phyloP scores from a whole-genome alignment of 64 coral and sea anemone genomes.

The Actinia equina region DNA sequence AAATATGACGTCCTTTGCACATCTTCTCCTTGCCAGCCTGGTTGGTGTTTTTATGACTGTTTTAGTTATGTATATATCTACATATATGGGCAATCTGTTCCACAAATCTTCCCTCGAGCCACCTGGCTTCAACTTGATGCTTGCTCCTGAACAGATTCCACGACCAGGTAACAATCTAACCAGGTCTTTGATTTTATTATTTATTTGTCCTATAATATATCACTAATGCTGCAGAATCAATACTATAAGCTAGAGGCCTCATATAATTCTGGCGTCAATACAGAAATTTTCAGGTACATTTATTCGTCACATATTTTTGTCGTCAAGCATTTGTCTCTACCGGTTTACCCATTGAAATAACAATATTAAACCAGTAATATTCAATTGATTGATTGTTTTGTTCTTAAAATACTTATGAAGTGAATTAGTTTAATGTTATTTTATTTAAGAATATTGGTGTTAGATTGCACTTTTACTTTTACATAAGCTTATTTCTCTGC shows the following conservation, averaged over 20 bases:
- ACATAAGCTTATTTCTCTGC: too few relatives aligned
- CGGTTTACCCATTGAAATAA: background rate
- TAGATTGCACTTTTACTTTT: background rate
- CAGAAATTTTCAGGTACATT: background rate
- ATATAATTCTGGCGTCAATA: background rate
- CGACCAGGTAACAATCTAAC: background rate
- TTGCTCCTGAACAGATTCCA: background rate
- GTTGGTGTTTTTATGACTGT: constrained; percentile 72
- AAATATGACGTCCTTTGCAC: constrained; percentile 50
- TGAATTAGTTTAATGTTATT: background rate
- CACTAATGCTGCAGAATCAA: background rate
- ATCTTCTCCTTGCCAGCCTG: constrained; percentile 70
- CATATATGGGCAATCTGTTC: constrained; percentile 37
- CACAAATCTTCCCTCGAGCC: constrained; percentile 44
- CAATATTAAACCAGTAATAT: background rate
- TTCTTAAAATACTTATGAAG: background rate
- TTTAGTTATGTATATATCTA: constrained; percentile 70
- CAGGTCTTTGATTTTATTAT: background rate
- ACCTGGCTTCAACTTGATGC: constrained; percentile 73
- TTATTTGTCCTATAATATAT: background rate
- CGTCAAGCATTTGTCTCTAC: background rate
- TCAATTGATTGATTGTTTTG: background rate
- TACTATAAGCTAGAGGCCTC: background rate
- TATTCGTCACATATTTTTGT: background rate
- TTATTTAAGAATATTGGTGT: background rate